These are phyloP conservation scores for Anguilla obscura DNA, from an alignment of 2,797 vertebrate genomes.

Conservation along the genomic window DNA sequence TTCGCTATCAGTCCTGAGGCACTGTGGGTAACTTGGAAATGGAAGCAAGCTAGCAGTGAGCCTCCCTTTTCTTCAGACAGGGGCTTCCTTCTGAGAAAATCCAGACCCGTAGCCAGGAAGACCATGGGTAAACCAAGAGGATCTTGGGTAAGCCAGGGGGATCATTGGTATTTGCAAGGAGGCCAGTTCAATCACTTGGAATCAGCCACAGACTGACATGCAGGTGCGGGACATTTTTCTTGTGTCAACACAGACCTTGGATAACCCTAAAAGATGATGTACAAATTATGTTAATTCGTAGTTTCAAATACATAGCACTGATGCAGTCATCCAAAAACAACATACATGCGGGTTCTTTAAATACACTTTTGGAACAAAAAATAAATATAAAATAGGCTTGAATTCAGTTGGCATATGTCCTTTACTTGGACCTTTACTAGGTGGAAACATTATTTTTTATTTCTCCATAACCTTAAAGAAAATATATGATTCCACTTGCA, in stretches of 20 bases:
- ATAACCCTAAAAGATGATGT: slow-evolving; percentile 42
- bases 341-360: too few relatives aligned
- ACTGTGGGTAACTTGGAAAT: slow-evolving; percentile 40
- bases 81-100: slow-evolving; percentile 46
- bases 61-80: slow-evolving; percentile 49
- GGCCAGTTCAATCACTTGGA: not conserved
- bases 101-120: slow-evolving; percentile 42
- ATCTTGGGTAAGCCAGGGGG: not conserved
- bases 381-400: not conserved
- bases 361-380: not conserved
- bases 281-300: not conserved
- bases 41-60: slow-evolving; percentile 39
- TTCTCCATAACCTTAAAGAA: too few relatives aligned
- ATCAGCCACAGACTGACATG: slow-evolving; percentile 18
- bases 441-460: too few relatives aligned
- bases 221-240: not conserved
- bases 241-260: slow-evolving; percentile 40
- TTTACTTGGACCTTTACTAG: too few relatives aligned
- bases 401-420: not conserved
- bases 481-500: too few relatives aligned
- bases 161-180: not conserved
- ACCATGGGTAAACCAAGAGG: slow-evolving; percentile 20
- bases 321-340: too few relatives aligned
- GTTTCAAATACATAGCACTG: not conserved
- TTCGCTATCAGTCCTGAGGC: slow-evolving; percentile 9